phyloP scores from a whole-genome alignment of 2,113 vertebrate species.

The Gila orcuttii region DNA sequence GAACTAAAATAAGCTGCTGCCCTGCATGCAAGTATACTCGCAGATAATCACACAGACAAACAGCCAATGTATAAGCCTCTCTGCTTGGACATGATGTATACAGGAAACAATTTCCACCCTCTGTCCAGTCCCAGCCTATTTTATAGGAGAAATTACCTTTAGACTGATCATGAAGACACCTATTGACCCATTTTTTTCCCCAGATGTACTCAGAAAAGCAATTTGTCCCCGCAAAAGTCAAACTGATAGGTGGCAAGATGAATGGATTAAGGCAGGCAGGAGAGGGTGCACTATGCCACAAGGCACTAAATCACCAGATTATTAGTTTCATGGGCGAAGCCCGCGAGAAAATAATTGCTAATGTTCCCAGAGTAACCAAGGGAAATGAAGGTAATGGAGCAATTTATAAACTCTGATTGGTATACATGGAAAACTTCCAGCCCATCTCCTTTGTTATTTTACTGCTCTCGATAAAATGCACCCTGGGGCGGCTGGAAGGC shows the following conservation, averaged over 20 bases:
- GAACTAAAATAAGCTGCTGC: conserved; percentile 56
- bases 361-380: conserved; percentile 83
- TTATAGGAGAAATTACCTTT: conserved; percentile 24
- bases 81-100: conserved; percentile 13
- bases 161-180: conserved; percentile 68
- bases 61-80: conserved; percentile 52
- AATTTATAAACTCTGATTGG: conserved; percentile 87
- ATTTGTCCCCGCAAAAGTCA: conserved; percentile 81
- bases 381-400: conserved; percentile 86
- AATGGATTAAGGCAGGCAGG: conserved; percentile 77
- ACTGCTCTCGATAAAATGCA: conserved; percentile 78
- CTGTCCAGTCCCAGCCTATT: not conserved
- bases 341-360: conserved; percentile 85
- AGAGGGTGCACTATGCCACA: conserved; percentile 71
- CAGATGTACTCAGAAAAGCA: conserved; percentile 72
- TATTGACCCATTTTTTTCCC: conserved; percentile 82
- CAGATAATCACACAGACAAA: conserved; percentile 21
- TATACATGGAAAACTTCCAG: conserved; percentile 83
- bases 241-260: conserved; percentile 84
- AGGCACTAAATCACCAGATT: conserved; percentile 85
- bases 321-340: conserved; percentile 83
- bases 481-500: conserved; percentile 70
- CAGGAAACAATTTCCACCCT: conserved; percentile 16
- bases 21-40: conserved; percentile 45
- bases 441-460: conserved; percentile 81